A percentile compares a stretch with the other conserved stretches of the same genome.
phyloP scores from a whole-genome alignment of 1,140 invertebrate genomes.

The Gerris buenoi region DNA sequence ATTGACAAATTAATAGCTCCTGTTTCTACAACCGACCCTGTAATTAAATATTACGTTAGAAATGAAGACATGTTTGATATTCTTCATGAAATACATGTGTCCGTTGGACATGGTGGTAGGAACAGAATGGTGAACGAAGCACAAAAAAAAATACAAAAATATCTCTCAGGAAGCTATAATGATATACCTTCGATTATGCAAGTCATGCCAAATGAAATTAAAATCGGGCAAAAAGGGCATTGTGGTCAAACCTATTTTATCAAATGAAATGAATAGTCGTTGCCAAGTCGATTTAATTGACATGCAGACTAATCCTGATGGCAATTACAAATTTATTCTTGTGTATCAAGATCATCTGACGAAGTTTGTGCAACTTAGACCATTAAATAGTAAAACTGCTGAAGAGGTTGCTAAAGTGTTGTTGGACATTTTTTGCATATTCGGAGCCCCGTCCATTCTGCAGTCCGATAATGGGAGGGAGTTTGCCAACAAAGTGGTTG shows the following conservation, averaged over 20 bases:
- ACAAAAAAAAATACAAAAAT: conserved; percentile 20
- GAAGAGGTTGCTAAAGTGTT: conserved; percentile 4
- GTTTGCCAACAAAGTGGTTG: too few species aligned
- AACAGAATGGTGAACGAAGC: conserved; percentile 20
- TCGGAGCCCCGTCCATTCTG: too few species aligned
- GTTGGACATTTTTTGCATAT: conserved; percentile 2
- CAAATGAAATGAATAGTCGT: conserved; percentile 26
- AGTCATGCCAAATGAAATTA: conserved; percentile 2
- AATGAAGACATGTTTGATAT: conserved; percentile 17
- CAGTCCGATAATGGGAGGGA: too few species aligned
- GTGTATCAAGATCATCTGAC: conserved; percentile 35
- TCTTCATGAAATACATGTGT: conserved; percentile 20
- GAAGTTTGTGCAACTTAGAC: conserved; percentile 30
- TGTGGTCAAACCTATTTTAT: neutral
- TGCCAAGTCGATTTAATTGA: conserved; percentile 36
- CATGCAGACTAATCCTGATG: conserved; percentile 30
- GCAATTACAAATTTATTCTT: conserved; percentile 31
- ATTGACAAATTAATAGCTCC: too few species aligned
- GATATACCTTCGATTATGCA: neutral
- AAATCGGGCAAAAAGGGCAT: conserved; percentile 4
- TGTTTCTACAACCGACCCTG: too few species aligned
- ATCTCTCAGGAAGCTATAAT: neutral
- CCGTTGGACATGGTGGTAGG: conserved; percentile 21
- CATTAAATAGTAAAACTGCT: conserved; percentile 25
- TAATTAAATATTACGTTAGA: neutral